A percentile compares a stretch with the other conserved stretches of the same genome.
Conservation (phyloP, 2,888 invertebrate genomes). For the Slavum lentiscoides region DNA sequence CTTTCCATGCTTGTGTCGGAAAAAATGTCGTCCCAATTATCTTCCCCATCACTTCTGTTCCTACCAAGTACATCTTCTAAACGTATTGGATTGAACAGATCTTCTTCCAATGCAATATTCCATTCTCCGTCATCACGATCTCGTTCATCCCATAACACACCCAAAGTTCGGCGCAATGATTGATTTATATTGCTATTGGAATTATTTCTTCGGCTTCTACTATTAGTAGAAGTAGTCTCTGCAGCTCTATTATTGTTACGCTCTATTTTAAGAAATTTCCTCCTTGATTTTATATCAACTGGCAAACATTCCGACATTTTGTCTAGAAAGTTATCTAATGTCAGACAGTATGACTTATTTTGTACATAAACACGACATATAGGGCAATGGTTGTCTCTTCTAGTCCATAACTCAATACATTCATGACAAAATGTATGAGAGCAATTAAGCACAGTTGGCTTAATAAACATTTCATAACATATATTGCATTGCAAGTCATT, state of each 20-base stretch:
- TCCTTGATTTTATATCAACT: constrained; percentile 19
- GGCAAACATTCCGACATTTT: constrained; percentile 42
- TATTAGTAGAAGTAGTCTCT: too few species aligned
- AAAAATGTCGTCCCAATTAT: too few species aligned
- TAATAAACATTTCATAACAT: too few species aligned
- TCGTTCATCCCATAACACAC: too few species aligned
- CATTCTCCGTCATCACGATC: too few species aligned
- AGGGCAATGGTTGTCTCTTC: constrained; percentile 40
- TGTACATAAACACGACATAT: constrained; percentile 42
- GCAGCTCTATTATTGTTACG: constrained; percentile 22
- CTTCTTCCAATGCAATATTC: constrained; percentile 43
- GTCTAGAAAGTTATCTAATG: constrained; percentile 41
- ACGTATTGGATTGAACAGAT: constrained; percentile 42
- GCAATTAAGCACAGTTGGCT: constrained; percentile 49
- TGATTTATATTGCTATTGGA: too few species aligned
- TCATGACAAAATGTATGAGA: constrained; percentile 49
- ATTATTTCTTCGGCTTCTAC: too few species aligned
- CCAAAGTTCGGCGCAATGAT: too few species aligned
- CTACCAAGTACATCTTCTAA: constrained; percentile 41
- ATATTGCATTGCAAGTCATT: too few species aligned
- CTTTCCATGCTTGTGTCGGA: too few species aligned
- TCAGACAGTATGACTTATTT: constrained; percentile 37
- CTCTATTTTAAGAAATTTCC: constrained; percentile 28
- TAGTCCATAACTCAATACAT: constrained; percentile 46
- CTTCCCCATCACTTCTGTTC: constrained; percentile 29